Evolutionary conservation across 2,888 invertebrate species (phyloP).

Genomic region (Cheilosia grossa): DNA sequence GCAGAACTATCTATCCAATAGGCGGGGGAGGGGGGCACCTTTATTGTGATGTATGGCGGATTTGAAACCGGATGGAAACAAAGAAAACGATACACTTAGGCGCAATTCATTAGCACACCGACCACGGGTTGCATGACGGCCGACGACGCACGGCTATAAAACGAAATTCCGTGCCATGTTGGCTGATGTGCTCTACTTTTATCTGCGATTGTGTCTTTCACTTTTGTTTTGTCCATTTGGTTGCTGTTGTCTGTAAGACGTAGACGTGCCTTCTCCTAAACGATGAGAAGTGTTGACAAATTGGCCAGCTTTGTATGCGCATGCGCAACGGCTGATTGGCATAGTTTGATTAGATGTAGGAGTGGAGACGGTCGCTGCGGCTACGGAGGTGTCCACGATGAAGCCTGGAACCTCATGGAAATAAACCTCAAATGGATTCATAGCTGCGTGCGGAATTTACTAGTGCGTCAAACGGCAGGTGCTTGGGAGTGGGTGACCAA

Average conservation of each 20-base stretch:
- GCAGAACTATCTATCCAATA: conserved; percentile 6
- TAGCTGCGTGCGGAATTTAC: no score
- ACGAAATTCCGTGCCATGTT: conserved; percentile 68
- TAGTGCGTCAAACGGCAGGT: no score
- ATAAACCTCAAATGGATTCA: no score
- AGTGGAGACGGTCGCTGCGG: background rate
- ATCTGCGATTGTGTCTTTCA: conserved; percentile 27
- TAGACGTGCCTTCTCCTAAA: background rate
- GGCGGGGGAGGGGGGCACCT: background rate
- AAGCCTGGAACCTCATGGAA: no score
- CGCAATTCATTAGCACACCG: conserved; percentile 71
- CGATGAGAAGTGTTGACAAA: conserved; percentile 23
- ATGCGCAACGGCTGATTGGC: conserved; percentile 18
- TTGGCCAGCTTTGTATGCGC: conserved; percentile 6
- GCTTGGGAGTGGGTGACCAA: no score
- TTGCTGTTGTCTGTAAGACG: no score
- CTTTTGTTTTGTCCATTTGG: conserved; percentile 27
- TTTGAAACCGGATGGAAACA: conserved; percentile 55
- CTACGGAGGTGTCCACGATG: no score
- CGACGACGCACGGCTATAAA: conserved; percentile 4
- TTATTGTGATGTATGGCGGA: conserved; percentile 68
- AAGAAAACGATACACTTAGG: conserved; percentile 45
- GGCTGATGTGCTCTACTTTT: conserved; percentile 64
- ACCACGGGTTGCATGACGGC: conserved; percentile 56
- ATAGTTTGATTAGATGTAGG: conserved; percentile 4